Evolutionary conservation across 1,140 invertebrate species (phyloP), one percentile per base, ranked within the genome.

Genomic region (Magallana gigas): DNA sequence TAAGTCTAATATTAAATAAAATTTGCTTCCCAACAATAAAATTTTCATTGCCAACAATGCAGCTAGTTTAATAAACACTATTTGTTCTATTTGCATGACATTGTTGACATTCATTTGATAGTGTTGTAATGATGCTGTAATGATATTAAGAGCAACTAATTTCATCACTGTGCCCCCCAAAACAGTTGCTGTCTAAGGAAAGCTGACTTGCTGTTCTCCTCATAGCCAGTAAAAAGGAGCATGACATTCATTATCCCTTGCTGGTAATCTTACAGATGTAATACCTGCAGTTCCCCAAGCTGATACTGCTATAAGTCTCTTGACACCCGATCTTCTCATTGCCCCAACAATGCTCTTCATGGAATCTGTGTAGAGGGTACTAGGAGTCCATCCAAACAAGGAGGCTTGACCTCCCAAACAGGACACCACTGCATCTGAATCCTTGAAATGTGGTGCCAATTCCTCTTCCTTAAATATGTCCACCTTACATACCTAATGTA

Each of bases 281-380:
- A 82, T 58, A 92, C 91, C 80, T 87, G 90, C 87, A 23, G 88
- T 88, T 6, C 91, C 88, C 91, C 90, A 91, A 12, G 91, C 48
- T 5, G 90, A 86, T 57, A 92, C 83, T 56, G 88, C 87, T 9
- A 92, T 57, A 8, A 91, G 84, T 62, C 90, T 68, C 14, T 88
- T 92, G 12, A 91, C 83, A 11, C 85, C 84, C 8, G 87, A 82
- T 12, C 85, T 80, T 83, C 90, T 88, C 91, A 92, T 91, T 57
- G 90, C 90, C 4, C 56, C 59, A 0, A 88, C 71, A 7, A 91
- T 89, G 57, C 87, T 83, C 82, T 86, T 76, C 1, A 88, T 80
- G 58, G 81, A 84, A 58, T 91, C 88, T 0, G 87, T 87, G 85
- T 92, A 92, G 4, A 91, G 48, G 5, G 89, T 88, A 16, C 82